A percentile compares a stretch with the other conserved stretches of the same genome.
Conservation (phyloP, 2,888 invertebrate genomes). For the Bhutanitis thaidina region DNA sequence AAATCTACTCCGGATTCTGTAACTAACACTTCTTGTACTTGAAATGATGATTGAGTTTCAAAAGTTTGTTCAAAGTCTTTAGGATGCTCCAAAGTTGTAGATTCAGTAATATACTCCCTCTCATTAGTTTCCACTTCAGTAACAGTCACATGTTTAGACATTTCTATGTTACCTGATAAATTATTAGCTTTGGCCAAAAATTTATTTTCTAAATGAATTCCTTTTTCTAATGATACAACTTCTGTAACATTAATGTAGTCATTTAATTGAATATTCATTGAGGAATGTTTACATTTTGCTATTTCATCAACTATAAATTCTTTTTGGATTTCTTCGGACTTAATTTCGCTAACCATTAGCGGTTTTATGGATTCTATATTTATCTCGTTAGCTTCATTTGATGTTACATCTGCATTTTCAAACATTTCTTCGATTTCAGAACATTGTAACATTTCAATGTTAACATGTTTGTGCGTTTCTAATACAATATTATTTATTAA, state of each 20-base stretch:
- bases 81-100: conserved; percentile 23
- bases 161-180: conserved; percentile 34
- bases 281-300: conserved; percentile 29
- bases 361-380: conserved; percentile 40
- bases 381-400: conserved; percentile 34
- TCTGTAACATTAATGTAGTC: conserved; percentile 37
- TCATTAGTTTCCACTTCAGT: conserved; percentile 71
- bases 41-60: conserved; percentile 44
- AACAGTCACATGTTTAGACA: conserved; percentile 76
- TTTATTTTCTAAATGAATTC: conserved; percentile 30
- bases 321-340: conserved; percentile 58
- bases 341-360: conserved; percentile 64
- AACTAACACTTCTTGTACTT: conserved; percentile 43
- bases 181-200: conserved; percentile 34
- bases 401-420: conserved; percentile 23
- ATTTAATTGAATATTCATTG: conserved; percentile 41
- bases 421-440: conserved; percentile 43
- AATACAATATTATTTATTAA: conserved; percentile 36
- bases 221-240: conserved; percentile 41
- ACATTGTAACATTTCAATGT: conserved; percentile 39
- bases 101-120: conserved; percentile 49
- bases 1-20: conserved; percentile 42
- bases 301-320: conserved; percentile 31
- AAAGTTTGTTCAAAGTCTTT: conserved; percentile 33
- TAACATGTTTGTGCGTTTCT: conserved; percentile 43